Evolutionary conservation across 2,113 vertebrate genomes (phyloP).

Genomic region (Scolopax mira): DNA sequence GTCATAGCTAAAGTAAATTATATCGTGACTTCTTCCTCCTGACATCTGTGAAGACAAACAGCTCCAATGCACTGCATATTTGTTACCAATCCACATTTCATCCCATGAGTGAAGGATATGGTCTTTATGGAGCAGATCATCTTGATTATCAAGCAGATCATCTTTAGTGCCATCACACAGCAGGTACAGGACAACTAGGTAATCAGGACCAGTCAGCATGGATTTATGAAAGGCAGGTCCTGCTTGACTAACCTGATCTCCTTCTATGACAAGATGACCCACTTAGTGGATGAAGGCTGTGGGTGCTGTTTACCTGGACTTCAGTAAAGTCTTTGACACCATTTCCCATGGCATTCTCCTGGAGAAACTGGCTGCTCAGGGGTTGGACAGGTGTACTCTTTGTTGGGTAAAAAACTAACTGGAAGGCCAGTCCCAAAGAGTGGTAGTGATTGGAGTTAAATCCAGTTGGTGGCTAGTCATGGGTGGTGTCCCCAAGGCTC

Average conservation of each 20-base stretch:
- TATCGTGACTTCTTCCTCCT: neutral
- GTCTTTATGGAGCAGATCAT: neutral
- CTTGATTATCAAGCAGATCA: neutral
- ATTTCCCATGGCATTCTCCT: neutral
- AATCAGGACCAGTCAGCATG: neutral
- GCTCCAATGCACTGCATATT: neutral
- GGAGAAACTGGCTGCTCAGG: neutral
- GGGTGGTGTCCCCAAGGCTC: neutral
- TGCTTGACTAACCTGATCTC: neutral
- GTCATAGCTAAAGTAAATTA: neutral
- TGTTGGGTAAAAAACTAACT: neutral
- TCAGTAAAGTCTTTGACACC: neutral
- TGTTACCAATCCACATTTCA: neutral
- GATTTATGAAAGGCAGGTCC: neutral
- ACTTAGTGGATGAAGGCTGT: neutral
- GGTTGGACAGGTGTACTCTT: neutral
- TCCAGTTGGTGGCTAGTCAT: neutral
- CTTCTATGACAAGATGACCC: neutral
- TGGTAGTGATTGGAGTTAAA: neutral
- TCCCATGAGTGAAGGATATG: neutral
- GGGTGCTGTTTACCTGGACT: neutral
- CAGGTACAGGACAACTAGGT: neutral
- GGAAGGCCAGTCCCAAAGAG: neutral
- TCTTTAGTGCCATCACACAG: neutral
- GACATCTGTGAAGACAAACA: neutral